Percentiles rank a stretch among this genome's conserved stretches.
Evolutionary conservation across 2,797 vertebrate species (phyloP).

Genomic region (Chrysocyon brachyurus): DNA sequence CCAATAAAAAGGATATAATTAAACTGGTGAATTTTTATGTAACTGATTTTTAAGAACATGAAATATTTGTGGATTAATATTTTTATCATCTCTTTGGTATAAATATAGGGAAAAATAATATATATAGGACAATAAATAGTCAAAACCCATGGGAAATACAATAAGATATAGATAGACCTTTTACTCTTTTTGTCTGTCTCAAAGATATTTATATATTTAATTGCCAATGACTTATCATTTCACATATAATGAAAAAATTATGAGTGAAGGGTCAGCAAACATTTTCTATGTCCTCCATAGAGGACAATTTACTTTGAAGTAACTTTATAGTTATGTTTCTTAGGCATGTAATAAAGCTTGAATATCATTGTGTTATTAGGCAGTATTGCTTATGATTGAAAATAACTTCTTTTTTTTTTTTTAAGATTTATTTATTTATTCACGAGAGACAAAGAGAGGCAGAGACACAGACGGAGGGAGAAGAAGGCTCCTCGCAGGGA

Average conservation of each 20-base stretch:
- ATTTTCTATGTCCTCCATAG: not conserved
- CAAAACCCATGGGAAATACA: not conserved
- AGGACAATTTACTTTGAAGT: not conserved
- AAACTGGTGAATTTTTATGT: not conserved
- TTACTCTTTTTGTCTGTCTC: not conserved
- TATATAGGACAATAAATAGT: not conserved
- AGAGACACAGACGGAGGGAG: too few species aligned
- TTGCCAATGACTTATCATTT: not conserved
- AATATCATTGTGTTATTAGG: not conserved
- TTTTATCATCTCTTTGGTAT: not conserved
- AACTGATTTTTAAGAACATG: not conserved
- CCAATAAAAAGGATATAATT: not conserved
- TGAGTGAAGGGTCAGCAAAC: not conserved
- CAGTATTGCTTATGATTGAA: not conserved
- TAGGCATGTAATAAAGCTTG: not conserved
- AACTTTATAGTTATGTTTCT: not conserved
- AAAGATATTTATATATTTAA: not conserved
- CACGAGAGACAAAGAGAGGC: too few species aligned
- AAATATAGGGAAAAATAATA: not conserved
- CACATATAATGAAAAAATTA: not conserved
- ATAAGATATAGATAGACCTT: not conserved
- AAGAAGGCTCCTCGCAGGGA: too few species aligned
- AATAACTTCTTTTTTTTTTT: not conserved
- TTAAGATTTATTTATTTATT: too few species aligned
- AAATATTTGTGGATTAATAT: not conserved